These are phyloP conservation scores for Rattus norvegicus DNA, from an alignment of 2,113 vertebrate species.

Conservation along the genomic window GRCr8 NC_086036.1:57597501-57598000, in stretches of 20 bases:
- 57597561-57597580: background rate
- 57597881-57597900: background rate
- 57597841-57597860: rapidly evolving
- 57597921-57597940: background rate
- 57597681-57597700: background rate
- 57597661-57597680: background rate
- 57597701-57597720: background rate
- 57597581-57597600: conserved; percentile 19
- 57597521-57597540: conserved; percentile 29
- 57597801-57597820: background rate
- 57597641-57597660: background rate
- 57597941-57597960: background rate
- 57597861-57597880: too few relatives aligned
- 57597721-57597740: background rate
- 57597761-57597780: background rate
- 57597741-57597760: background rate
- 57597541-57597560: background rate
- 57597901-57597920: background rate
- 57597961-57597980: background rate
- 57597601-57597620: background rate
- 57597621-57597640: conserved; percentile 19
- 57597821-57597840: background rate
- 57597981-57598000: background rate
- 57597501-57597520: background rate
- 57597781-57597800: background rate